Conservation (phyloP, 92 coral and sea anemone genomes). For the Bergia sp. region DNA sequence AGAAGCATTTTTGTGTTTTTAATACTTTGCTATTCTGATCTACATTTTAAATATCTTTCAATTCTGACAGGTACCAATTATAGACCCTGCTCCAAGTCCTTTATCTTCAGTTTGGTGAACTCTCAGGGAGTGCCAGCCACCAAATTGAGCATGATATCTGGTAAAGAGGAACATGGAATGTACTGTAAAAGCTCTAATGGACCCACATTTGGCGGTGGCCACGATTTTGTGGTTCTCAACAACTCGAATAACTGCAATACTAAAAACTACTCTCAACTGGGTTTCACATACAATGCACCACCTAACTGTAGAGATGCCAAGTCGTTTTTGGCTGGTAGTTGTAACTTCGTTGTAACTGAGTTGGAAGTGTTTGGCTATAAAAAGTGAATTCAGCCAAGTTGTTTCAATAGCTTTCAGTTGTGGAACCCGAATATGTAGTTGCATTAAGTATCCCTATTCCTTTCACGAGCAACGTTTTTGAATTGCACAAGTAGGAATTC, state of each 20-base stretch:
- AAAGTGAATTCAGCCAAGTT: background rate
- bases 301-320: background rate
- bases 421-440: too few relatives aligned
- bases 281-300: background rate
- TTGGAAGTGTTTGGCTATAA: conserved; percentile 50
- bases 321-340: conserved; percentile 35
- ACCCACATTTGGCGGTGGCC: background rate
- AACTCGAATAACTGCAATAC: background rate
- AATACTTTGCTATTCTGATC: too few relatives aligned
- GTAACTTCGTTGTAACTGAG: conserved; percentile 31
- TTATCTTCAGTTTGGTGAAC: conserved; percentile 60
- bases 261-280: background rate
- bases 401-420: too few relatives aligned
- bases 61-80: too few relatives aligned
- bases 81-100: conserved; percentile 5
- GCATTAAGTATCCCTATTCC: too few relatives aligned
- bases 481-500: too few relatives aligned
- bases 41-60: too few relatives aligned
- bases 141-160: conserved; percentile 33
- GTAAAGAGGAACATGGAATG: background rate
- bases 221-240: background rate
- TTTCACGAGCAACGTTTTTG: too few relatives aligned
- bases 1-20: too few relatives aligned
- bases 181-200: background rate
- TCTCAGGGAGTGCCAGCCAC: conserved; percentile 36